These are phyloP conservation scores for Chrysemys picta DNA, from an alignment of 2,113 vertebrate genomes.

Conservation along the genomic window DNA sequence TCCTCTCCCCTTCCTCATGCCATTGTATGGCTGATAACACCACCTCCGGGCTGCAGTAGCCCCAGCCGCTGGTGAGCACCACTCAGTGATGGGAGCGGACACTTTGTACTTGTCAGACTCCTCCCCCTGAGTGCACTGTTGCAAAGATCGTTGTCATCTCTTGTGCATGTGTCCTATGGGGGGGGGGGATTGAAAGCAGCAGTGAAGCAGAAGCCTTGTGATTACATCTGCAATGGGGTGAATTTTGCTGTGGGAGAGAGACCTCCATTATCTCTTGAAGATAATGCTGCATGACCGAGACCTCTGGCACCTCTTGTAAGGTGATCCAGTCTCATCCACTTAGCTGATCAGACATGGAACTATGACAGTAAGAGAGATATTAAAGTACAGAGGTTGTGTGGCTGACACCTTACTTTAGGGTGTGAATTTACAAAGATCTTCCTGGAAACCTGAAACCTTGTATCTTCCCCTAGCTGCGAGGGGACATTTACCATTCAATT, in stretches of 20 bases:
- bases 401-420: not conserved
- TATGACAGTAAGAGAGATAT: not conserved
- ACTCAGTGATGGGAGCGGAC: rapidly evolving
- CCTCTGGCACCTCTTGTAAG: rapidly evolving
- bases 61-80: not conserved
- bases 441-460: not conserved
- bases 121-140: rapidly evolving
- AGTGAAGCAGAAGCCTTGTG: not conserved
- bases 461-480: not conserved
- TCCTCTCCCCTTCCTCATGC: not conserved
- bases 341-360: rapidly evolving
- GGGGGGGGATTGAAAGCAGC: not conserved
- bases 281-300: not conserved
- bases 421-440: not conserved
- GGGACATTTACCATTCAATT: not conserved
- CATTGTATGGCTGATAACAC: not conserved
- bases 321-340: not conserved
- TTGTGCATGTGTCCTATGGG: not conserved
- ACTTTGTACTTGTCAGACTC: not conserved
- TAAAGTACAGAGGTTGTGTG: not conserved
- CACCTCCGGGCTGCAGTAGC: not conserved
- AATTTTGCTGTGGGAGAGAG: not conserved
- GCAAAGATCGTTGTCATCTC: not conserved
- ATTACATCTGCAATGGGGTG: rapidly evolving
- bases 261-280: not conserved